Base-by-base conservation (phyloP, 2,797 vertebrate species). In the Betta splendens region DNA sequence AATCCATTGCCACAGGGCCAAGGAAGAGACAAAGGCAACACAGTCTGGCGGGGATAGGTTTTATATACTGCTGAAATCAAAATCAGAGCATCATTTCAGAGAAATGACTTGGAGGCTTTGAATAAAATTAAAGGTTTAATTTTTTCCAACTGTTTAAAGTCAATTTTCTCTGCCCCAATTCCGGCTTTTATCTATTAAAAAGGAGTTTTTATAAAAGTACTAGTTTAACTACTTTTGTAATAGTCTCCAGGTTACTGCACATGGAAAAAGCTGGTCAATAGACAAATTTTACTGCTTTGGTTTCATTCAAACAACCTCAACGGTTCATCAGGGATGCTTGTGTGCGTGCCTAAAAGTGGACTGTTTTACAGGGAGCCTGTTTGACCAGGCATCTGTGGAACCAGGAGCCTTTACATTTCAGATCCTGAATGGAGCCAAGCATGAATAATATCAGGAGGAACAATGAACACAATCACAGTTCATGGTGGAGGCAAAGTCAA, bases 1-100 rank as follows among this genome's bases (percentile, higher is more conserved):
- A 86, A 86, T 74, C 80, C 75, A 89, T 53, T 26, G 80, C 85
- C 78, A 81, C 58, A 43, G 79, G 78, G 77, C 75, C 58, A 25
- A 47, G 56, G 53, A 62, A 69, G 67, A 77, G 80, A 84, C 80
- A 80, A 77, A 87, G 83, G 75, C 57, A 76, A 75, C 65, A 62
- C 3, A 69, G 77, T 80, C 75, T 70, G 74, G 40, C 81, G 75
- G 80, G 72, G 56, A 75, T 51, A 13, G 1, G 43, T 64, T 77
- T 75, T 74, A 81, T 70, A 72, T 57, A 60, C 67, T 57, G 57
- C 77, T 62, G 51, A 75, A 67, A 70, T 37, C 65, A 18, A 77
- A 84, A 80, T 75, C 51, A 81, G 57, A 83, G 68, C 70, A 81
- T 47, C 39, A 44, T 72, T 55, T 53, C 67, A 43, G 44, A 75